phyloP scores from a whole-genome alignment of 2,113 vertebrate genomes.

The Himantopus leucocephalus region DNA sequence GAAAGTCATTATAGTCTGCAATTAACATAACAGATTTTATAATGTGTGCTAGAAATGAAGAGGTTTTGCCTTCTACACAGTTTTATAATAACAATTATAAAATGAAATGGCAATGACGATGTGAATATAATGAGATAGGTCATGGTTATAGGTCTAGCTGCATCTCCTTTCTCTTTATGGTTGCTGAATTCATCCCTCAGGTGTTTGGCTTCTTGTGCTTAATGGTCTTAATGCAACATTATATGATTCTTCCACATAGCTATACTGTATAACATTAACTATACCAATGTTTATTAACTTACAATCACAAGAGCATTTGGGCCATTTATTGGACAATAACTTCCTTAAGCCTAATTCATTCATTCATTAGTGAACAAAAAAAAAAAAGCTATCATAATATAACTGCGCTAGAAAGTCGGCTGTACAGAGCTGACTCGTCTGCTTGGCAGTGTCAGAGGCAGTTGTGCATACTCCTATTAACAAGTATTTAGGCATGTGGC shows the following conservation, averaged over 20 bases:
- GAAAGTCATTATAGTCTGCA: background rate
- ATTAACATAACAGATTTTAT: background rate
- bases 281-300: background rate
- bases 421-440: background rate
- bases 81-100: background rate
- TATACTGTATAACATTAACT: background rate
- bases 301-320: background rate
- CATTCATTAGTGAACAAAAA: background rate
- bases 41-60: background rate
- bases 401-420: background rate
- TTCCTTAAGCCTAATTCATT: background rate
- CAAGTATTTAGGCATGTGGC: background rate
- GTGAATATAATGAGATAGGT: background rate
- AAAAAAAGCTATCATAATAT: background rate
- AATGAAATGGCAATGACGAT: background rate
- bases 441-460: background rate
- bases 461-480: fast-evolving
- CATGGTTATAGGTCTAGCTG: background rate
- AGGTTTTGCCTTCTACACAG: background rate
- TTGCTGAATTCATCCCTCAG: background rate
- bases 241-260: background rate
- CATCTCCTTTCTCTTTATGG: background rate
- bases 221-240: background rate
- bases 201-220: background rate
- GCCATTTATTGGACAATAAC: background rate